Base-by-base conservation (phyloP, 1,140 invertebrate species). In the Diachasmimorpha longicaudata region DNA sequence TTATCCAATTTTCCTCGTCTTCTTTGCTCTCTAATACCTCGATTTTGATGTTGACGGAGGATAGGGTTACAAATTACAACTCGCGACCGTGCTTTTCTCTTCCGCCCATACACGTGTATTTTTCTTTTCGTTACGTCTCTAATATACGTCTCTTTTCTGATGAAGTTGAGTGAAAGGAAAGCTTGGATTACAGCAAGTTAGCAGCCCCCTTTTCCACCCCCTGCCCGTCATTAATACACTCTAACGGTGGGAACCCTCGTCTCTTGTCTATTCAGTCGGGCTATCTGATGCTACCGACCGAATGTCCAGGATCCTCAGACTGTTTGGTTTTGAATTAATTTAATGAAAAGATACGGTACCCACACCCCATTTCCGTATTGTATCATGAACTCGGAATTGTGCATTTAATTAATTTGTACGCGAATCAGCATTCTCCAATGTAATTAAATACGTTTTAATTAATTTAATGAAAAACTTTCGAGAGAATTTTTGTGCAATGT, bases 21-120 rank as follows among this genome's bases (percentile, higher is more conserved):
- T 77, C 73, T 70, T 73, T 46, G 80, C 81, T 81, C 80, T 83
- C 78, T 80, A 80, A 83, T 80, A 25, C 23, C 21, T 63, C 21
- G 0, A 25, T 25, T 63, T 4, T 63, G 58, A 63, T 63, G 58
- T 63, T 25, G 58, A 63, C 58, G 5, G 14, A 21, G 44, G 21
- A 36, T 71, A 10, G 6, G 31, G 70, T 68, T 68, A 68, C 66
- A 68, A 55, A 52, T 55, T 71, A 71, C 46, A 48, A 44, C 70
- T 16, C 13, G 31, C 58, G 58, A 63, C 31, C 58, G 23, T 25
- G 25, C 23, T 25, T 23, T 11, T 13, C 58, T 63, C 58, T 19
- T 21, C 4, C 48, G 2, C 58, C 13, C 58, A 25, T 16, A 19
- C 23, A 0, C 21, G 19, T 52, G 10, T 48, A 71, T 71, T 48